Base-by-base conservation (phyloP, 2,113 vertebrate species). In the Petrocephalus microphthalmus region DNA sequence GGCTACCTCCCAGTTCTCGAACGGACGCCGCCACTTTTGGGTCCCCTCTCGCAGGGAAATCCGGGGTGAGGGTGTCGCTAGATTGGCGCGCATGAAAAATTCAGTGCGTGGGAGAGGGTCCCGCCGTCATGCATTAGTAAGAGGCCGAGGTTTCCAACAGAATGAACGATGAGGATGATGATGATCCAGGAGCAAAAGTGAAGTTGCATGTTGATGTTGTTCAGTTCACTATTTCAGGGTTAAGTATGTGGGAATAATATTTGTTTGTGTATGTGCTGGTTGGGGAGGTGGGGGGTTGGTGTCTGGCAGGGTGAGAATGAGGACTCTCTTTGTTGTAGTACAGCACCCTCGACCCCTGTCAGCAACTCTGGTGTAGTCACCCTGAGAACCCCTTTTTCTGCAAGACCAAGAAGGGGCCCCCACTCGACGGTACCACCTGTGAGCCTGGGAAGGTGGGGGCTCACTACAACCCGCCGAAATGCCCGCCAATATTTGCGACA, bases 351-450 rank as follows among this genome's bases (percentile, higher is more conserved):
- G 98, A 99, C 90, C 98, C 98, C 52, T 99, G 98, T 93, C 98
- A 99, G 92, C 98, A 99, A 91, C 95, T 99, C 85, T 99, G 98
- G 98, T 99, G 98, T 37, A 98, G 98, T 93, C 98, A 99, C 92
- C 97, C 98, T 0, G 98, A 99, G 92, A 99, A 99, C 90, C 98
- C 98, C 78, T 99, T 99, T 93, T 99, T 99, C 94, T 99, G 98
- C 94, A 99, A 99, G 93, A 99, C 98, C 87, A 99, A 99, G 95
- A 99, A 99, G 94, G 98, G 98, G 1, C 98, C 98, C 0, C 98
- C 98, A 2, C 94, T 99, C 85, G 98, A 99, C 6, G 98, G 98
- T 88, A 99, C 98, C 81, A 97, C 95, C 95, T 99, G 98, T 86
- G 97, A 97, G 0, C 95, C 96, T 60, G 98, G 97, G 74, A 99